Base-by-base conservation (phyloP, 2,888 invertebrate species). In the Trachelus stipa region DNA sequence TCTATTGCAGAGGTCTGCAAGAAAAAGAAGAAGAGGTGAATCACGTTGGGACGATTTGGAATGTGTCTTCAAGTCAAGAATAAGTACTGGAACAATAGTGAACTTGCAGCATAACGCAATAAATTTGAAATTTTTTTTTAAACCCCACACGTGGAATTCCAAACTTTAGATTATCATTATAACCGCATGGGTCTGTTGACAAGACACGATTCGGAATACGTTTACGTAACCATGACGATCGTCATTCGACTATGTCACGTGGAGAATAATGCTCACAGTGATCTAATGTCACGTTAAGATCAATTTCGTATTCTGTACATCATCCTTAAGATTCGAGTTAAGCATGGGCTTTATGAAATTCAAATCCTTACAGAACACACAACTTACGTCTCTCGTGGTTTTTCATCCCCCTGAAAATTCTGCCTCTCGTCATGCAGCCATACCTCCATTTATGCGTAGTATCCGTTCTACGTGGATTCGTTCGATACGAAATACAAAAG, bases 261-360 rank as follows among this genome's bases (percentile, higher is more conserved):
- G 56, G 56, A 23, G 56, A 56, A 23, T 56, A 56, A 23, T 56
- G 23, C 56, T n/a, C 1, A 30, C 69, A 34, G 71, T 69, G 75
- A 56, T 76, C 76, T 79, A 76, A 79, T 79, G 76, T 75, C n/a
- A 40, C 73, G 76, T 73, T 79, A 79, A 79, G 79, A 79, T 77
- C 79, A 74, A 79, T 79, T 79, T 76, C 76, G 82, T 83, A 82
- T 81, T 79, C 81, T 75, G 78, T 80, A 81, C 79, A 86, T 88
- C 88, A 88, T 89, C 87, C 88, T 86, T 84, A 83, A 87, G 87
- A 85, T 85, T 87, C 84, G 81, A 87, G 87, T 87, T 88, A 87
- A 88, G 89, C 85, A 83, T 84, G 85, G 87, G 89, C 87, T 89
- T 89, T 89, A 87, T 86, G 84, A 87, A 88, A 88, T 88, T 88